Base-by-base conservation (phyloP, 2,888 invertebrate species). In the Cheilosia pagana region DNA sequence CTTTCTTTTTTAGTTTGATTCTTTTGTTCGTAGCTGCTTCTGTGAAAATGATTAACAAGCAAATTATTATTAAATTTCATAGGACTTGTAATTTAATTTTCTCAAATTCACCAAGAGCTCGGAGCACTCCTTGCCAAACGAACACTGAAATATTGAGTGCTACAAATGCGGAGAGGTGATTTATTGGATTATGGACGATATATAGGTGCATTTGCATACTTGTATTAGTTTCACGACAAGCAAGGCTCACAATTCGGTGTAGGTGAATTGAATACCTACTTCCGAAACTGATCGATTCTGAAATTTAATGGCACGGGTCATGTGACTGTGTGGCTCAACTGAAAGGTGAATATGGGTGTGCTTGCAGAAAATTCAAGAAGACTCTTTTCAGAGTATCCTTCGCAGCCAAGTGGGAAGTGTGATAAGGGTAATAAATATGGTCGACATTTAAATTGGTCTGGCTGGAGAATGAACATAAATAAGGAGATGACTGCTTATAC, bases 51-150 rank as follows among this genome's bases (percentile, higher is more conserved):
- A 71, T 60, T 71, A 52, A 39, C 60, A 60, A 28, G 25, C 41
- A 71, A 71, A 28, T 71, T 60, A 50, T 71, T 60, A 71, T 59
- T 52, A 59, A 48, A 70, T 39, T 48, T 48, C 35, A 12, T 35
- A 43, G 43, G 53, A 68, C n/a, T 10, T 16, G 28, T 31, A 55
- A 68, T 28, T 55, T 7, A 50, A 16, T 57, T 59, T 70, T 16
- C 41, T 19, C 7, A 45, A 31, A 23, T 41, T 43, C 16, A 14
- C 16, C 7, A 3, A 8, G 16, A 16, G 16, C 28, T 5, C 4
- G 2, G 12, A 35, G 5, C 10, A 57, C 19, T 57, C 16, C 8
- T 8, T 35, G n/a, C 28, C 60, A 45, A 14, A 23, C 0, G 43
- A 53, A 55, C 14, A 23, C 23, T 10, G 23, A 63, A 50, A 39